phyloP scores from a whole-genome alignment of 2,888 invertebrate genomes.

The Drosophila histrio region DNA sequence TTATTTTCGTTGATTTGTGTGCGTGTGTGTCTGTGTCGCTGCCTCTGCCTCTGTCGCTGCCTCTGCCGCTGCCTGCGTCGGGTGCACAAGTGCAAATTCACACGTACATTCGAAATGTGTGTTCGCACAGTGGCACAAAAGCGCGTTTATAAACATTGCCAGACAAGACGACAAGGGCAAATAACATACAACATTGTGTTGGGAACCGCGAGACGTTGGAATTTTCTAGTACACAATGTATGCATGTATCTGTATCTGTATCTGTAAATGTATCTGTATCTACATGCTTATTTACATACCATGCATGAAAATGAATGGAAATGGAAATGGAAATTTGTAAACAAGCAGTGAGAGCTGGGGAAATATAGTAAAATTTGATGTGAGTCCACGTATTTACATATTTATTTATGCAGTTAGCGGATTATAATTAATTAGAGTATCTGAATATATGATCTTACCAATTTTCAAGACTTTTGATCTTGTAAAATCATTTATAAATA shows the following conservation, averaged over 20 bases:
- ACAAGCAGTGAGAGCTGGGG: slow-evolving; percentile 33
- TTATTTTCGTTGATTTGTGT: slow-evolving; percentile 54
- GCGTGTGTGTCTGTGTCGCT: slow-evolving; percentile 18
- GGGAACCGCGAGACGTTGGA: slow-evolving; percentile 35
- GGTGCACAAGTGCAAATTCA: slow-evolving; percentile 79
- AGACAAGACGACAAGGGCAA: slow-evolving; percentile 35
- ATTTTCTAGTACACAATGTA: slow-evolving; percentile 39
- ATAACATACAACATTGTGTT: slow-evolving; percentile 12
- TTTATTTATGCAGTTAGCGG: neutral
- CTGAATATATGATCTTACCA: neutral
- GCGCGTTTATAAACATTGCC: slow-evolving; percentile 25
- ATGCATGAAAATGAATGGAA: slow-evolving; percentile 39
- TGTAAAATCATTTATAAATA: too few relatives aligned
- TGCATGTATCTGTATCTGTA: neutral
- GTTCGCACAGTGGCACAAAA: slow-evolving; percentile 66
- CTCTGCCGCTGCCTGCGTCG: slow-evolving; percentile 30
- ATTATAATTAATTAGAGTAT: neutral
- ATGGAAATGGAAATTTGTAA: slow-evolving; percentile 44
- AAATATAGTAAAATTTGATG: neutral
- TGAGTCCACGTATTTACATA: neutral
- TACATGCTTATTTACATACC: slow-evolving; percentile 30
- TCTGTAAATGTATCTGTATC: too few relatives aligned
- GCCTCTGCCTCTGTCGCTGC: slow-evolving; percentile 36
- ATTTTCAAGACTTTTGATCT: neutral
- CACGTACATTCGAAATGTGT: slow-evolving; percentile 77